These are phyloP conservation scores for Sturmia bella DNA, from an alignment of 2,888 invertebrate genomes.

Conservation along the genomic window DNA sequence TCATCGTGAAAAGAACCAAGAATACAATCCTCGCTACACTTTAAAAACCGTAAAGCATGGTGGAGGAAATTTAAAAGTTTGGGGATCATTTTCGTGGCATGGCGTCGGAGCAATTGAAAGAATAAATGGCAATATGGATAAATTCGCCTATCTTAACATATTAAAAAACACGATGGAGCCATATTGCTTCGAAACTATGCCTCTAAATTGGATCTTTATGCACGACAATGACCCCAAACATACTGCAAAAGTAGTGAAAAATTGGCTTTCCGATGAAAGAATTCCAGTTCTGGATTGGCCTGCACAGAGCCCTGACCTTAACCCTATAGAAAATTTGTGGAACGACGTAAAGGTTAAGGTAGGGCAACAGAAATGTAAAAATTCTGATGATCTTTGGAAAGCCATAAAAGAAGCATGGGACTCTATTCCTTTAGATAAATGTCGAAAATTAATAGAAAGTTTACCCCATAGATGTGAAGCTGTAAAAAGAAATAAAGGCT, in stretches of 20 bases:
- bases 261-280: background rate
- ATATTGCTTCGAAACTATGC: background rate
- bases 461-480: too few relatives aligned
- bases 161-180: background rate
- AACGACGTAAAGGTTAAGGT: background rate
- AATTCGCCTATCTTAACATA: background rate
- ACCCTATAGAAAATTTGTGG: background rate
- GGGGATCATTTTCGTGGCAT: background rate
- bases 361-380: background rate
- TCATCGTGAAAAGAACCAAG: background rate
- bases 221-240: background rate
- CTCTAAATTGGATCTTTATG: background rate
- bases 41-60: background rate
- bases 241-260: background rate
- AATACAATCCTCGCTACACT: background rate
- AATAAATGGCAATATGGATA: background rate
- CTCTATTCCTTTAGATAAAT: too few relatives aligned
- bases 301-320: background rate
- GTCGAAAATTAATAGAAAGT: too few relatives aligned
- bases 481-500: background rate
- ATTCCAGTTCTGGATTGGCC: background rate
- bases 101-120: background rate
- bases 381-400: background rate
- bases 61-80: background rate
- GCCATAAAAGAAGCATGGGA: too few relatives aligned